Evolutionary conservation across 2,797 vertebrate genomes (phyloP).

Genomic region (Scarus forsteni): DNA sequence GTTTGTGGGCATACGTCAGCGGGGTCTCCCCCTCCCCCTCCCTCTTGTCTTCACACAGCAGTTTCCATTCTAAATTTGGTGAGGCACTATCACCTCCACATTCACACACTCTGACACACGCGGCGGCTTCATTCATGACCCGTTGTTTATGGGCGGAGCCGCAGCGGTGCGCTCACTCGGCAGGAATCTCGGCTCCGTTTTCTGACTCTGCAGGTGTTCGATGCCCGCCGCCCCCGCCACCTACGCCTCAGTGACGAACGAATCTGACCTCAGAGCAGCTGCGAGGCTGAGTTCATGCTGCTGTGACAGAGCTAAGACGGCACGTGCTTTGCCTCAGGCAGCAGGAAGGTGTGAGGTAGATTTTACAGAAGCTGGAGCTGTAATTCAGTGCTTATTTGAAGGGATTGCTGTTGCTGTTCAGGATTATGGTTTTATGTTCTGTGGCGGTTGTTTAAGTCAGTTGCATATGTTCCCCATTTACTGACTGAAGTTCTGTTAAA

Average conservation of each 20-base stretch:
- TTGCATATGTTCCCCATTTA: background rate
- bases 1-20: constrained; percentile 35
- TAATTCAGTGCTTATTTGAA: background rate
- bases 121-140: constrained; percentile 48
- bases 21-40: background rate
- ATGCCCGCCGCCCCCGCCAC: background rate
- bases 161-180: constrained; percentile 49
- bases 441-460: too few species aligned
- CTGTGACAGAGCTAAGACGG: rapidly evolving
- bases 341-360: background rate
- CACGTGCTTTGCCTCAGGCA: background rate
- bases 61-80: constrained; percentile 79
- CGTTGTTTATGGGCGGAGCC: background rate
- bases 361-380: background rate
- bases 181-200: constrained; percentile 60
- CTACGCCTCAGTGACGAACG: background rate
- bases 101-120: background rate
- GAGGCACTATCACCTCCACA: constrained; percentile 11
- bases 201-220: constrained; percentile 46
- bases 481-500: background rate
- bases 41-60: constrained; percentile 11
- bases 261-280: constrained; percentile 18
- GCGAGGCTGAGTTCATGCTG: constrained; percentile 4
- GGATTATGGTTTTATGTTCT: background rate
- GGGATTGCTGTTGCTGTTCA: background rate